Evolutionary conservation across 1,140 invertebrate species (phyloP).

Genomic region (Dryas iulia): DNA sequence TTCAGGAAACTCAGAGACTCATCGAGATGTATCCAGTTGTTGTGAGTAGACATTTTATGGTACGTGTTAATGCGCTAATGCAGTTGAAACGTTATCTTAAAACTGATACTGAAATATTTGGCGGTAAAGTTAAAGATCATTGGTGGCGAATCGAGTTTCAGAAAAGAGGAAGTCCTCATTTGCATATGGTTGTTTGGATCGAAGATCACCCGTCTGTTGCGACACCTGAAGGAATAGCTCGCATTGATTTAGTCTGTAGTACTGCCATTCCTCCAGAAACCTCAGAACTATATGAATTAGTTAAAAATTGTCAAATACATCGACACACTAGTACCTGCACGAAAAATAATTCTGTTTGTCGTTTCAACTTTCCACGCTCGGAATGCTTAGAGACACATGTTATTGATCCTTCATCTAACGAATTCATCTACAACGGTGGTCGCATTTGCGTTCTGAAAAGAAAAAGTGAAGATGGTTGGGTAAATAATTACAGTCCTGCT

Average conservation of each 20-base stretch:
- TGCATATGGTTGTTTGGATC: conserved; percentile 41
- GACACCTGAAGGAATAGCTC: conserved; percentile 28
- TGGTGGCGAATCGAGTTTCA: too few relatives aligned
- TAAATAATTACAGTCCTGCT: conserved; percentile 33
- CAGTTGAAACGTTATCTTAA: too few relatives aligned
- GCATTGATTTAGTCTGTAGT: conserved; percentile 19
- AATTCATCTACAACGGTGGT: conserved; percentile 27
- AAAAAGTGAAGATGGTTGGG: conserved; percentile 29
- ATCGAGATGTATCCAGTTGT: too few relatives aligned
- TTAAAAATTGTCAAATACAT: conserved; percentile 36
- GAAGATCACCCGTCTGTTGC: conserved; percentile 31
- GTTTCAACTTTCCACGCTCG: conserved; percentile 36
- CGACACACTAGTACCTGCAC: conserved; percentile 27
- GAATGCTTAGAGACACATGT: conserved; percentile 24
- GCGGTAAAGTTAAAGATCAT: too few relatives aligned
- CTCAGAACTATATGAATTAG: conserved; percentile 27
- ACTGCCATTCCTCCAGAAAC: conserved; percentile 19
- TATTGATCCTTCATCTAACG: conserved; percentile 25
- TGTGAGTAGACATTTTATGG: too few relatives aligned
- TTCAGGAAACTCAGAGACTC: too few relatives aligned
- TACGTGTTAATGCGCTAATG: too few relatives aligned
- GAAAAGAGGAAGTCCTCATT: too few relatives aligned
- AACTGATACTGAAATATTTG: too few relatives aligned
- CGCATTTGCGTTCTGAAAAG: conserved; percentile 33
- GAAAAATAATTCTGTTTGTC: conserved; percentile 31